Conservation (phyloP, 2,888 invertebrate species). For the Theristus sp. region DNA sequence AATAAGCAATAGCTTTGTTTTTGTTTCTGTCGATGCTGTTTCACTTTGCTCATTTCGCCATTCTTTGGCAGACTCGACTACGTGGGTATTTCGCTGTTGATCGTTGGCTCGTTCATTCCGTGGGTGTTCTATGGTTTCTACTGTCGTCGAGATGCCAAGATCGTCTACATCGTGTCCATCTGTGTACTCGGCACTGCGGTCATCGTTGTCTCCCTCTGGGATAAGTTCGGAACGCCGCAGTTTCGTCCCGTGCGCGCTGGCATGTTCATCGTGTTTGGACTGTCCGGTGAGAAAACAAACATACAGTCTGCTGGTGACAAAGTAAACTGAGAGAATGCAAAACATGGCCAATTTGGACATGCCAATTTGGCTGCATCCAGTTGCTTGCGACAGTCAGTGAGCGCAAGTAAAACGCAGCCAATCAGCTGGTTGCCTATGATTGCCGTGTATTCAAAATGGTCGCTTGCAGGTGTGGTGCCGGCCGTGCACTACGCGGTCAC, state of each 20-base stretch:
- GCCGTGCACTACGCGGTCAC: slow-evolving; percentile 82
- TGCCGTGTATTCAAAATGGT: no score
- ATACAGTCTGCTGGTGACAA: no score
- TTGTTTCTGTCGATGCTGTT: no score
- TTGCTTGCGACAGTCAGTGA: no score
- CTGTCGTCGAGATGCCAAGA: slow-evolving; percentile 38
- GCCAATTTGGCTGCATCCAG: no score
- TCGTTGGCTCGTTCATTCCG: slow-evolving; percentile 39
- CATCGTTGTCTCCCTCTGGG: slow-evolving; percentile 85
- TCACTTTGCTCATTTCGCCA: no score
- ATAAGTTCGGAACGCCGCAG: slow-evolving; percentile 76
- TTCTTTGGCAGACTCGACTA: slow-evolving; percentile 81
- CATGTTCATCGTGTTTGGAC: slow-evolving; percentile 14
- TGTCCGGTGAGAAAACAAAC: slow-evolving; percentile 4
- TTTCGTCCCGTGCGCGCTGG: slow-evolving; percentile 72
- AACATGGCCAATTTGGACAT: no score
- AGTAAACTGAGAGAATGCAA: no score
- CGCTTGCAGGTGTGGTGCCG: slow-evolving; percentile 64
- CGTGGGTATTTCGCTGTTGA: slow-evolving; percentile 85
- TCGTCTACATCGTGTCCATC: slow-evolving; percentile 71
- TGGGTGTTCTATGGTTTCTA: slow-evolving; percentile 72
- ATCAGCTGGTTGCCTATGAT: no score
- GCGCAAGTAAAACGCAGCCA: no score
- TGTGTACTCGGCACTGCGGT: slow-evolving; percentile 70
- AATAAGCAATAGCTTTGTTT: no score